Percentiles rank a stretch among this genome's conserved stretches.
Evolutionary conservation across 2,888 invertebrate species (phyloP).

Genomic region (Platycheirus albimanus): DNA sequence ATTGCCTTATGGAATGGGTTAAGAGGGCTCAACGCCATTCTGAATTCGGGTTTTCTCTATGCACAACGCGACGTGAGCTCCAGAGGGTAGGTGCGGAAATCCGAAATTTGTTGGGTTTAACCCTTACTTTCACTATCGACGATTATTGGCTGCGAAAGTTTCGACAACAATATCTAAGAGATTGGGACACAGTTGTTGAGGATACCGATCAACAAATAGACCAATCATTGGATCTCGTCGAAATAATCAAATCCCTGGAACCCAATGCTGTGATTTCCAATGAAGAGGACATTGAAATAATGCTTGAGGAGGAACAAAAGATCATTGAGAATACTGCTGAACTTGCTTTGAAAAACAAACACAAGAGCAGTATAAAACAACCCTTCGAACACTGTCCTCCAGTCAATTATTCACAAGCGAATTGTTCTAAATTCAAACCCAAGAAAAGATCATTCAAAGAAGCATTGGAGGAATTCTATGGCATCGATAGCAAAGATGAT

Average conservation of each 20-base stretch:
- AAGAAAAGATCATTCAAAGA: conserved; percentile 9
- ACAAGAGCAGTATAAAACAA: too few relatives aligned
- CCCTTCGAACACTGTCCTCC: neutral
- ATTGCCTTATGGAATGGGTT: conserved; percentile 28
- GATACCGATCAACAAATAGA: neutral
- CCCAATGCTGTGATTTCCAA: conserved; percentile 16
- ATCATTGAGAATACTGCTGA: neutral
- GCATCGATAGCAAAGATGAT: neutral
- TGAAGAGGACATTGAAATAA: conserved; percentile 40
- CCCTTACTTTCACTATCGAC: conserved; percentile 17
- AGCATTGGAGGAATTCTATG: conserved; percentile 2
- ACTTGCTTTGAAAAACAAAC: neutral
- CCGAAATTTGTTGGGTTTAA: conserved; percentile 51
- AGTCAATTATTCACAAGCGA: too few relatives aligned
- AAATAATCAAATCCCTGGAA: conserved; percentile 45
- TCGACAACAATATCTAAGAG: neutral
- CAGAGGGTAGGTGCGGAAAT: conserved; percentile 22
- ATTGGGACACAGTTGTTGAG: neutral
- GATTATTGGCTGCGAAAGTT: conserved; percentile 62
- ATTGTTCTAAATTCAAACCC: neutral
- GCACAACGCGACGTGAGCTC: conserved; percentile 43
- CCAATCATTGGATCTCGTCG: conserved; percentile 19
- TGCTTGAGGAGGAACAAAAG: conserved; percentile 28
- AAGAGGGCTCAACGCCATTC: conserved; percentile 36
- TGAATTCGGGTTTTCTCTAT: neutral